Conservation (phyloP, 2,888 invertebrate genomes). For the Cremastobaeus sp. region DNA sequence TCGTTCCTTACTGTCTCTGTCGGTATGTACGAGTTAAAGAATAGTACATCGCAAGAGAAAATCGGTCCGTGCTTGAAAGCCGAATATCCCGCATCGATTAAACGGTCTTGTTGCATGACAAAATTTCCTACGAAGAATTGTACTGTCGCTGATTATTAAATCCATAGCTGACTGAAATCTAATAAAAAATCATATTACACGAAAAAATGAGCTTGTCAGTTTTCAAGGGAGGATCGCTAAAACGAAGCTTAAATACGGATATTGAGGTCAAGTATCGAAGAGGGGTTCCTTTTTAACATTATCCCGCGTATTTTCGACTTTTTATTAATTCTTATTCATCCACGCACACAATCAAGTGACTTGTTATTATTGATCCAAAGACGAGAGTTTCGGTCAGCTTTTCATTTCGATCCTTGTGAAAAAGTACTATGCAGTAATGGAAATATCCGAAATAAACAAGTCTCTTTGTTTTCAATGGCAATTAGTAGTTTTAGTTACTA, state of each 20-base stretch:
- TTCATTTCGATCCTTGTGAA: constrained; percentile 35
- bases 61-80: too few relatives aligned
- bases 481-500: not conserved
- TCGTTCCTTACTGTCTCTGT: too few relatives aligned
- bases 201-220: constrained; percentile 22
- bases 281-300: constrained; percentile 54
- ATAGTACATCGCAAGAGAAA: too few relatives aligned
- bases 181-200: constrained; percentile 35
- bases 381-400: constrained; percentile 66
- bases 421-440: constrained; percentile 27
- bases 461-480: not conserved
- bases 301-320: constrained; percentile 55
- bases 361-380: constrained; percentile 65
- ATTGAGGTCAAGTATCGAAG: constrained; percentile 65
- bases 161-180: not conserved
- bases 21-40: too few relatives aligned
- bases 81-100: too few relatives aligned
- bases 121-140: too few relatives aligned
- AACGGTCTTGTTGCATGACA: too few relatives aligned
- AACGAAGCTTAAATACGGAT: constrained; percentile 74
- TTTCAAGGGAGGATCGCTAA: constrained; percentile 66
- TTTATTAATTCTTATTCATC: constrained; percentile 25
- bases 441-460: constrained; percentile 4
- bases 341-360: constrained; percentile 68
- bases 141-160: constrained; percentile 7